Percentiles rank a stretch among this genome's conserved stretches.
Evolutionary conservation across 2,113 vertebrate genomes (phyloP).

Genomic region (Tapirus terrestris): DNA sequence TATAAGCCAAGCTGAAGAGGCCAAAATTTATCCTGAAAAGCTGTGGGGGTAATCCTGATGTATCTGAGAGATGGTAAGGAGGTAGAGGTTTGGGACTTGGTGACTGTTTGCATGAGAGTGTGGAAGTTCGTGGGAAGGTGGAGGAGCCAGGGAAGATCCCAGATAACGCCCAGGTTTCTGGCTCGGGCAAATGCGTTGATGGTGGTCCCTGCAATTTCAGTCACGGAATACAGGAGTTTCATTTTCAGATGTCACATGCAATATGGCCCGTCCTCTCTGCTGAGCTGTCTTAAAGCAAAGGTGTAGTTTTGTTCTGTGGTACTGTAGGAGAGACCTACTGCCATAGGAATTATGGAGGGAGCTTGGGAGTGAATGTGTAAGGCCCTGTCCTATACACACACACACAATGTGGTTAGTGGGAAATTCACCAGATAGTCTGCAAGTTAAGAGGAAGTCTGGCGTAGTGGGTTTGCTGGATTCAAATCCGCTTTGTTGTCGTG

Average conservation of each 20-base stretch:
- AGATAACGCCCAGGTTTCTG: not conserved
- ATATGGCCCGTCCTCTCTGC: not conserved
- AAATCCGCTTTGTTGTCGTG: not conserved
- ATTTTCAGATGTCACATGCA: not conserved
- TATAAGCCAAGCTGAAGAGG: not conserved
- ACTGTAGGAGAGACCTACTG: not conserved
- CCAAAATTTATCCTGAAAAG: not conserved
- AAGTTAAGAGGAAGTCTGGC: not conserved
- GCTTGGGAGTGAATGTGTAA: not conserved
- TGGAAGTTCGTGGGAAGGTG: not conserved
- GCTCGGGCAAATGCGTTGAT: not conserved
- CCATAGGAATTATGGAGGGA: not conserved
- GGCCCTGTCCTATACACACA: not conserved
- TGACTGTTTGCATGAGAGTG: not conserved
- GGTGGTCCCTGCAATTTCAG: not conserved
- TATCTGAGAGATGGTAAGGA: not conserved
- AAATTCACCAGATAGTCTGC: not conserved
- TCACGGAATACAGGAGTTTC: not conserved
- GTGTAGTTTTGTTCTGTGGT: not conserved
- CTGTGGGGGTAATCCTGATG: accelerated
- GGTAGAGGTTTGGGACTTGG: not conserved
- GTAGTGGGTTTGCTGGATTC: not conserved
- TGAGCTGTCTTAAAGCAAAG: not conserved
- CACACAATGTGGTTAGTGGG: not conserved
- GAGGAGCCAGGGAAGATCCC: not conserved